A percentile compares a stretch with the other conserved stretches of the same genome.
Conservation (phyloP, 2,888 invertebrate species). For the Dorcus parallelipipedus region DNA sequence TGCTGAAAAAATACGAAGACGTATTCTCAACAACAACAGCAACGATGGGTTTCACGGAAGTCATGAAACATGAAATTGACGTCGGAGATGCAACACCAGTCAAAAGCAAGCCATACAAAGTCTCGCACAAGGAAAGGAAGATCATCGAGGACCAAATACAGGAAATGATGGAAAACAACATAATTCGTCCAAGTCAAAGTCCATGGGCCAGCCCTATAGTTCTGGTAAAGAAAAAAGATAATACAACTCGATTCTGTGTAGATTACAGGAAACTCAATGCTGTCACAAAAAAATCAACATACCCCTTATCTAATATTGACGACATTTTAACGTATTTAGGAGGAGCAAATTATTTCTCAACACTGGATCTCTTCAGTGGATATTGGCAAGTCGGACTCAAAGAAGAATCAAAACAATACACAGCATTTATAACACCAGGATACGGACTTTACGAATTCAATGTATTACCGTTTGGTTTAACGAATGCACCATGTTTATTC, state of each 20-base stretch:
- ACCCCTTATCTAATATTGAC: conserved; percentile 13
- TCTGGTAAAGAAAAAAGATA: no score
- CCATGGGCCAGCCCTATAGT: no score
- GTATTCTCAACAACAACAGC: no score
- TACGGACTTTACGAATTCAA: conserved; percentile 14
- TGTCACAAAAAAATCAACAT: conserved; percentile 9
- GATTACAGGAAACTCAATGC: no score
- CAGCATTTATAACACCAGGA: no score
- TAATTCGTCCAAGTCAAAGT: neutral
- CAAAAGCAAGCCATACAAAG: neutral
- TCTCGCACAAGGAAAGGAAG: conserved; percentile 1
- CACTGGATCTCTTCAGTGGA: conserved; percentile 9
- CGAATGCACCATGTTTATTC: conserved; percentile 27
- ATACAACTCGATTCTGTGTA: no score
- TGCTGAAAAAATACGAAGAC: no score
- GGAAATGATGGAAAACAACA: conserved; percentile 1
- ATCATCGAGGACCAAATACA: conserved; percentile 3
- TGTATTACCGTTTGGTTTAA: conserved; percentile 26
- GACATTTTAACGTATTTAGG: conserved; percentile 22
- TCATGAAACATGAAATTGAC: neutral
- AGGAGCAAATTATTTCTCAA: conserved; percentile 23
- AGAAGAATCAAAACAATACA: no score
- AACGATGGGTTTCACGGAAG: no score
- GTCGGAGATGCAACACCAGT: neutral
- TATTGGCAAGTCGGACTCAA: conserved; percentile 2